Percentiles rank a stretch among this genome's conserved stretches.
phyloP scores from a whole-genome alignment of 2,797 vertebrate species.

The Smutsia gigantea region DNA sequence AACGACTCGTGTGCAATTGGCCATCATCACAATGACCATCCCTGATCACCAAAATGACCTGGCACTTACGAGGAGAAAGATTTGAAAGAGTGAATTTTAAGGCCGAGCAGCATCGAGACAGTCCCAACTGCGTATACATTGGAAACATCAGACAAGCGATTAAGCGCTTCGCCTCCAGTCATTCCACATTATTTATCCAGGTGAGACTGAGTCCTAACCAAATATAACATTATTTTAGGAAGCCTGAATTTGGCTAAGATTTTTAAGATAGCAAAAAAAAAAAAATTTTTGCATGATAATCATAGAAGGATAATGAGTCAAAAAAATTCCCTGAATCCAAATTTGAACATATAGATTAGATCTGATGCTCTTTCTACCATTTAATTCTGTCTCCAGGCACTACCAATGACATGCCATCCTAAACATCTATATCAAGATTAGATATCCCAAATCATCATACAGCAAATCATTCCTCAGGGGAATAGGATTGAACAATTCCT shows the following conservation, averaged over 20 bases:
- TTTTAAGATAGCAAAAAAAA: constrained; percentile 15
- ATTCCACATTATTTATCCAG: constrained; percentile 66
- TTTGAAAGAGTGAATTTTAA: constrained; percentile 70
- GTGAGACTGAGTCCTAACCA: constrained; percentile 72
- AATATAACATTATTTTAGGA: neutral
- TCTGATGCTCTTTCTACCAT: neutral
- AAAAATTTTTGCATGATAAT: neutral
- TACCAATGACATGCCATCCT: neutral
- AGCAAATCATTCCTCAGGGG: neutral
- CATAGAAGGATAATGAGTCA: neutral
- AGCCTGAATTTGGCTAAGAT: constrained; percentile 17
- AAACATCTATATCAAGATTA: neutral
- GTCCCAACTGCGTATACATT: constrained; percentile 43
- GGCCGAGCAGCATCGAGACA: constrained; percentile 37
- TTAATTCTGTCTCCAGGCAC: neutral
- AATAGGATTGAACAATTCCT: neutral
- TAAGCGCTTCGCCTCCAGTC: constrained; percentile 59
- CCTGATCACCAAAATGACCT: constrained; percentile 51
- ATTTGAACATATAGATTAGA: constrained; percentile 38
- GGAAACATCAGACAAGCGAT: constrained; percentile 70
- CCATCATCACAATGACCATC: constrained; percentile 35
- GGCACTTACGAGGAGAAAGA: constrained; percentile 35
- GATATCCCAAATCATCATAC: neutral
- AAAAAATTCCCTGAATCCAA: constrained; percentile 41
- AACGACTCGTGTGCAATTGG: neutral